These are phyloP conservation scores for Melikaiella ostensackeni DNA, from an alignment of 2,888 invertebrate genomes.

Conservation along the genomic window DNA sequence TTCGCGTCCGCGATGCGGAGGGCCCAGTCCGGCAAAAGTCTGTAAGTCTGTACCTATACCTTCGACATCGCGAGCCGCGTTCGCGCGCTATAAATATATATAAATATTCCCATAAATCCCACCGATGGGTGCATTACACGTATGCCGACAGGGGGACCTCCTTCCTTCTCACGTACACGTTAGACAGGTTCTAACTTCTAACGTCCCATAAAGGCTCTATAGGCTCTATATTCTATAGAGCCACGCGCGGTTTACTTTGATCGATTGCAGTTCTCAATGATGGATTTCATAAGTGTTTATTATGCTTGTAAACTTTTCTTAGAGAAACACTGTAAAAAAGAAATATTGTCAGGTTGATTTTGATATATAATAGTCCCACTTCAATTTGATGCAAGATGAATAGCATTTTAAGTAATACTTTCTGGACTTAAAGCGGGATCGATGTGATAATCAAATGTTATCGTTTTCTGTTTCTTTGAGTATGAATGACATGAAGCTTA, in stretches of 20 bases:
- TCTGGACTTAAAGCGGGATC: no score
- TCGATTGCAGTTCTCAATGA: not conserved
- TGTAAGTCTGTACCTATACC: constrained; percentile 47
- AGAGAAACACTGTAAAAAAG: no score
- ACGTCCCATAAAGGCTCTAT: not conserved
- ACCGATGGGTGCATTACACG: constrained; percentile 62
- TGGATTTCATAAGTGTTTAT: no score
- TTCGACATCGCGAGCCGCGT: constrained; percentile 52
- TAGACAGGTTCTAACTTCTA: not conserved
- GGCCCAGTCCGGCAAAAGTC: constrained; percentile 51
- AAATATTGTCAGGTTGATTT: no score
- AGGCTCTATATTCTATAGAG: not conserved
- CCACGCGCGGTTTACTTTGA: not conserved
- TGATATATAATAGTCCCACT: no score
- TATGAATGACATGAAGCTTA: no score
- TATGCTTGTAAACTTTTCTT: no score
- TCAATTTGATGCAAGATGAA: no score
- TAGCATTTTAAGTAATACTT: no score
- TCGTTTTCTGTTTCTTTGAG: no score
- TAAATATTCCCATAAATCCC: constrained; percentile 70
- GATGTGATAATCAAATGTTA: no score
- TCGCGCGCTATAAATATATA: constrained; percentile 67
- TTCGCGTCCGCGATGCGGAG: constrained; percentile 52
- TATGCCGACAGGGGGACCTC: constrained; percentile 42
- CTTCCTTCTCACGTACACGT: constrained; percentile 29